These are phyloP conservation scores for Volucella bombylans DNA, from an alignment of 2,888 invertebrate genomes.

Conservation along the genomic window DNA sequence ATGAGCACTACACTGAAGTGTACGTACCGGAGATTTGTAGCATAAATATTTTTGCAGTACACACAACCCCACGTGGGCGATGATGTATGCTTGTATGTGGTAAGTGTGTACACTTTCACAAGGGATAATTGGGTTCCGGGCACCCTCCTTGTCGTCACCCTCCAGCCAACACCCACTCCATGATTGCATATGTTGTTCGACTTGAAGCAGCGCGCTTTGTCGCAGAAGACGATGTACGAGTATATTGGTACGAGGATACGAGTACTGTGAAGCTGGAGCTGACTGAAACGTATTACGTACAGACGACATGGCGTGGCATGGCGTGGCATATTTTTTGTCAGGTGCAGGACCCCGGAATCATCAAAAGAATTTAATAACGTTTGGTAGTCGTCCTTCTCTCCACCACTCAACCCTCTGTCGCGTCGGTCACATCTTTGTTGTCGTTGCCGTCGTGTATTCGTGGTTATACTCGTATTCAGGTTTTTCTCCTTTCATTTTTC, in stretches of 20 bases:
- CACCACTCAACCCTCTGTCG: too few relatives aligned
- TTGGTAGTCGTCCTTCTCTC: constrained; percentile 50
- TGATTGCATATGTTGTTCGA: constrained; percentile 2
- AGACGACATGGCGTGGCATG: constrained; percentile 60
- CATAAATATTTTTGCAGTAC: constrained; percentile 72
- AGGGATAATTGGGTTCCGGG: constrained; percentile 69
- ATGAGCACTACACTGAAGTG: constrained; percentile 73
- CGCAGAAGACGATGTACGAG: constrained; percentile 2
- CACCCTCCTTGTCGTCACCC: neutral
- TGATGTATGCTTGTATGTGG: neutral
- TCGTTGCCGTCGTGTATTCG: neutral
- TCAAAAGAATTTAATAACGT: constrained; percentile 73
- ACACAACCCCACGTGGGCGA: constrained; percentile 23
- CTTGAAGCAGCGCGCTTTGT: constrained; percentile 40
- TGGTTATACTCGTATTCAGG: neutral
- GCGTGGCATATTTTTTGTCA: constrained; percentile 71
- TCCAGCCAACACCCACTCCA: constrained; percentile 18
- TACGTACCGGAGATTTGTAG: constrained; percentile 74
- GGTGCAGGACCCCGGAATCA: constrained; percentile 66
- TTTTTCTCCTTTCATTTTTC: constrained; percentile 11
- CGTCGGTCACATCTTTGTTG: too few relatives aligned
- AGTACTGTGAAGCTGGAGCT: constrained; percentile 17
- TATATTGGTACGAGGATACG: constrained; percentile 37
- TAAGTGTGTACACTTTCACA: constrained; percentile 34
- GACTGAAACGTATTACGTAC: constrained; percentile 58